Conservation (phyloP, 2,888 invertebrate genomes). For the Philaethria dido region DNA sequence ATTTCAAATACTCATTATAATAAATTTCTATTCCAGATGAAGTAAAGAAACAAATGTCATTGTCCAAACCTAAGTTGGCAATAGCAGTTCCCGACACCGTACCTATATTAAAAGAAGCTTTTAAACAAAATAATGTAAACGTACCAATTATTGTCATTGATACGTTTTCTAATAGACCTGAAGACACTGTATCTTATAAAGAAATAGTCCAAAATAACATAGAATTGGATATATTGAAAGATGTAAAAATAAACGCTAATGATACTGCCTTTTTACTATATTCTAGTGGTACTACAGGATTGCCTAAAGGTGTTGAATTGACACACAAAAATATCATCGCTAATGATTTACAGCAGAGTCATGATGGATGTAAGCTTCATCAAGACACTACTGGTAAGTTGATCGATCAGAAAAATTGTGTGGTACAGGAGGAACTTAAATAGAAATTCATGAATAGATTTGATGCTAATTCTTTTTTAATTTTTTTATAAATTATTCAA, state of each 20-base stretch:
- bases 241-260: slow-evolving; percentile 65
- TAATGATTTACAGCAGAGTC: slow-evolving; percentile 70
- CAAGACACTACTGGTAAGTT: slow-evolving; percentile 52
- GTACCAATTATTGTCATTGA: slow-evolving; percentile 79
- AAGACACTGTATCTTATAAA: slow-evolving; percentile 83
- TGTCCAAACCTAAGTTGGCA: slow-evolving; percentile 82
- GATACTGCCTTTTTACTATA: slow-evolving; percentile 89
- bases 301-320: slow-evolving; percentile 89
- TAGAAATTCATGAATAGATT: too few species aligned
- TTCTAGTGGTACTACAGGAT: slow-evolving; percentile 94
- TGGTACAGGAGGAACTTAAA: too few species aligned
- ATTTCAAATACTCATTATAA: neutral
- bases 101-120: slow-evolving; percentile 70
- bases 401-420: neutral
- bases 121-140: slow-evolving; percentile 66
- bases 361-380: slow-evolving; percentile 54
- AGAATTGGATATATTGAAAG: slow-evolving; percentile 75
- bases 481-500: too few species aligned
- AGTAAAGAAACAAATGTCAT: slow-evolving; percentile 82
- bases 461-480: too few species aligned
- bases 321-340: slow-evolving; percentile 83
- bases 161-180: slow-evolving; percentile 60
- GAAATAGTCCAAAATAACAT: slow-evolving; percentile 79
- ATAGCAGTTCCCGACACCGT: slow-evolving; percentile 80
- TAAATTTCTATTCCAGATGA: slow-evolving; percentile 77